Percentiles rank a stretch among this genome's conserved stretches.
Evolutionary conservation across 2,888 invertebrate species (phyloP).

Genomic region (Criorhina ranunculi): DNA sequence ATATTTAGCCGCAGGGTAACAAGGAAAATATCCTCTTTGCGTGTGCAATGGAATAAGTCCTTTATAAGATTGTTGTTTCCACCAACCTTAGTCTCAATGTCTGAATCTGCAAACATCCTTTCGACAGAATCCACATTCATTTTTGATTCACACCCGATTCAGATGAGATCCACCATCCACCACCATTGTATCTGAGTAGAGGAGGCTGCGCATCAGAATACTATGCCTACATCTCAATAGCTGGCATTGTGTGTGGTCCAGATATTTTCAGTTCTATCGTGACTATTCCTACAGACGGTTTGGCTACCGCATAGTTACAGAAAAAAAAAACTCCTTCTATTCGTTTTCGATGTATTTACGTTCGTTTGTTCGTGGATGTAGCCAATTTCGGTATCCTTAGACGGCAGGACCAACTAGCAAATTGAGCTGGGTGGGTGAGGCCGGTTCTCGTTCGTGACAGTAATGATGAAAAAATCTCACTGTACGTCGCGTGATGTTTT

Average conservation of each 20-base stretch:
- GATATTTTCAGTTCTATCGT: constrained; percentile 55
- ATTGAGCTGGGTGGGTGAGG: background rate
- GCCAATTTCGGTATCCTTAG: constrained; percentile 14
- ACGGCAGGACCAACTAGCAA: background rate
- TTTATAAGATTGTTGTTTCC: too few relatives aligned
- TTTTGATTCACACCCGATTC: constrained; percentile 22
- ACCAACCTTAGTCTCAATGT: background rate
- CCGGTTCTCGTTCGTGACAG: constrained; percentile 28
- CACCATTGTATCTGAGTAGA: background rate
- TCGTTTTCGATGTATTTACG: constrained; percentile 27
- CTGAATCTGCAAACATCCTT: constrained; percentile 50
- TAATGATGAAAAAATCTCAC: constrained; percentile 18
- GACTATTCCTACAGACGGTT: constrained; percentile 60
- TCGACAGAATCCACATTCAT: constrained; percentile 68
- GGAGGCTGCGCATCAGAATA: constrained; percentile 66
- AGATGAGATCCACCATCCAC: constrained; percentile 7
- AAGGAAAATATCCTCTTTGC: too few relatives aligned
- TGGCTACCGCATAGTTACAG: constrained; percentile 27
- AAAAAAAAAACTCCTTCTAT: too few relatives aligned
- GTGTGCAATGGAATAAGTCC: too few relatives aligned
- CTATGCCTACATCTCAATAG: constrained; percentile 34
- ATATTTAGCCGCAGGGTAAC: too few relatives aligned
- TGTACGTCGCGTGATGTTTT: constrained; percentile 28
- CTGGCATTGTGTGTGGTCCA: constrained; percentile 47
- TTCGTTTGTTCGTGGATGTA: constrained; percentile 11